Percentiles rank a stretch among this genome's conserved stretches.
Evolutionary conservation across 2,797 vertebrate genomes (phyloP).

Genomic region (Trachops cirrhosus): DNA sequence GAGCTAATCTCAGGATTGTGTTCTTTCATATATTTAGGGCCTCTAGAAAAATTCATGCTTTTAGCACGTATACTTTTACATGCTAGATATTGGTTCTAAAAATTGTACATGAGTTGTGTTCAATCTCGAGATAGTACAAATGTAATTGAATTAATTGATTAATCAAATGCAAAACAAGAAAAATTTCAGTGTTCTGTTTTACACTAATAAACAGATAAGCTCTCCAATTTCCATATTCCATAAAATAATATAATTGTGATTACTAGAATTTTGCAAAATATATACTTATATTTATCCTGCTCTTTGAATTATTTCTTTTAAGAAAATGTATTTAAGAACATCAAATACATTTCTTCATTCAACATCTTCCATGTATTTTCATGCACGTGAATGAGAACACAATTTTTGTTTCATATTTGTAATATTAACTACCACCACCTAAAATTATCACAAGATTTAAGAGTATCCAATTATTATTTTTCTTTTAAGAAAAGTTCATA

Average conservation of each 20-base stretch:
- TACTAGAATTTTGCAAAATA: background rate
- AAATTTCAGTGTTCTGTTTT: background rate
- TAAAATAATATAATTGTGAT: slow-evolving; percentile 9
- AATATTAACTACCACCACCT: background rate
- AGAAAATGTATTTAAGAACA: background rate
- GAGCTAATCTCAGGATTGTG: background rate
- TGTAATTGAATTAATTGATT: background rate
- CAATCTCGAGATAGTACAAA: background rate
- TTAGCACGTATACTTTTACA: background rate
- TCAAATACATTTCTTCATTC: background rate
- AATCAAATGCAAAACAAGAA: background rate
- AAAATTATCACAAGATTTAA: slow-evolving; percentile 2
- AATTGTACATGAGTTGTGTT: background rate
- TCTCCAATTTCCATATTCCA: background rate
- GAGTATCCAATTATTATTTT: background rate
- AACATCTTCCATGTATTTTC: background rate
- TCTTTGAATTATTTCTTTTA: slow-evolving; percentile 23
- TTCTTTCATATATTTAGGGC: background rate
- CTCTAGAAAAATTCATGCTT: background rate
- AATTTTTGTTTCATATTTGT: slow-evolving; percentile 24
- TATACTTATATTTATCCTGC: background rate
- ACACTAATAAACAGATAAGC: background rate
- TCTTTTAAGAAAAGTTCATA: background rate
- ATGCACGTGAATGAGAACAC: background rate
- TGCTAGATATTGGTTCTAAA: background rate